These are phyloP conservation scores for Rallus crepitans DNA, from an alignment of 2,797 vertebrate species.

Conservation along the genomic window DNA sequence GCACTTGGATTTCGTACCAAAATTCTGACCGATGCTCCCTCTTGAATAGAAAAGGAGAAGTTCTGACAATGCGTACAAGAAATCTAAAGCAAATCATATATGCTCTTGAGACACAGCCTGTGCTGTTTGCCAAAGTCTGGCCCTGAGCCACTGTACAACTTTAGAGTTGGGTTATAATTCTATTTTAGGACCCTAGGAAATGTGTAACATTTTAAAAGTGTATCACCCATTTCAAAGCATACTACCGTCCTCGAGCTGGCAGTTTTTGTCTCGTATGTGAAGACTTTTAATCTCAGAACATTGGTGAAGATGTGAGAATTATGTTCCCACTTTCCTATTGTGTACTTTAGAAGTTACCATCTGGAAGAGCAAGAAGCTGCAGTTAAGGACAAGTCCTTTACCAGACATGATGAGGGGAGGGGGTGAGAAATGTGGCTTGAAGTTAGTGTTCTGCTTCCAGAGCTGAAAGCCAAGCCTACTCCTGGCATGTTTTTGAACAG, in stretches of 20 bases:
- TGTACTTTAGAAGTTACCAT: background rate
- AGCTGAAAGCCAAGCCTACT: constrained; percentile 7
- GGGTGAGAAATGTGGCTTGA: constrained; percentile 2
- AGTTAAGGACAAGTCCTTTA: background rate
- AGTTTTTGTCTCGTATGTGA: background rate
- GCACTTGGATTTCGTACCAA: background rate
- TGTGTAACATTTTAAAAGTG: background rate
- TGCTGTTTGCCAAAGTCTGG: background rate
- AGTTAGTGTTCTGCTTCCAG: background rate
- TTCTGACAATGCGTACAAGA: background rate
- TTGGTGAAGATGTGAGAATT: background rate
- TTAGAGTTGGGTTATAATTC: background rate
- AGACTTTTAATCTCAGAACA: background rate
- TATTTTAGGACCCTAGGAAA: background rate
- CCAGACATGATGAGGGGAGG: background rate
- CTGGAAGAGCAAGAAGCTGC: background rate
- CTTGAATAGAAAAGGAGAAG: background rate
- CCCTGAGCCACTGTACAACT: background rate
- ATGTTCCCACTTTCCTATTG: background rate
- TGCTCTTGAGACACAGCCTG: background rate
- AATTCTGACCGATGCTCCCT: background rate
- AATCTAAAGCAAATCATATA: background rate
- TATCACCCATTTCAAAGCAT: background rate
- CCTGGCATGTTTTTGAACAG: background rate
- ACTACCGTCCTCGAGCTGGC: background rate